phyloP scores from a whole-genome alignment of 2,888 invertebrate genomes.

The Meiosimyza decipiens region DNA sequence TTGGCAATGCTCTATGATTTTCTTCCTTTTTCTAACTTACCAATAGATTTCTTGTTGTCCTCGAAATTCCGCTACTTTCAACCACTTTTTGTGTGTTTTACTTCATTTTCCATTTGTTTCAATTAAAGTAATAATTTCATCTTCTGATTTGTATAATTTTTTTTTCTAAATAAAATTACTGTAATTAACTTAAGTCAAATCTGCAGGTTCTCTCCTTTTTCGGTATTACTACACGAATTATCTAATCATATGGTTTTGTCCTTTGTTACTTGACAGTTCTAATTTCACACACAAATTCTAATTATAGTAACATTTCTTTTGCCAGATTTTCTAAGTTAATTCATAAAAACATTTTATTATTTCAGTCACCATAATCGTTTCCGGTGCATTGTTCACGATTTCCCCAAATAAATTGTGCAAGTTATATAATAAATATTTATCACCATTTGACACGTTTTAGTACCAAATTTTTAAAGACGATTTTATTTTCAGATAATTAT shows the following conservation, averaged over 20 bases:
- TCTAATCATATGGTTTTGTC: constrained; percentile 24
- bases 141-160: constrained; percentile 1
- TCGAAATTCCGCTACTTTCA: no score
- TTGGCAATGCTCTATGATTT: no score
- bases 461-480: no score
- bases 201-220: background rate
- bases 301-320: constrained; percentile 23
- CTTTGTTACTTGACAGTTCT: background rate
- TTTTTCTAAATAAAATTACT: background rate
- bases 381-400: background rate
- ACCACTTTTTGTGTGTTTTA: no score
- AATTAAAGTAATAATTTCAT: background rate
- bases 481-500: no score
- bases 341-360: background rate
- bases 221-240: constrained; percentile 4
- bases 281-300: constrained; percentile 18
- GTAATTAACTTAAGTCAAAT: constrained; percentile 10
- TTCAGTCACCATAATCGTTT: constrained; percentile 5
- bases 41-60: no score
- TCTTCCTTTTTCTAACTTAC: no score
- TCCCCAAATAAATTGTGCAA: no score
- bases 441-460: no score
- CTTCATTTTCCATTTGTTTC: no score
- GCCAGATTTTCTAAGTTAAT: background rate
- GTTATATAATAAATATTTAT: no score